Conservation (phyloP, 2,113 vertebrate genomes). For the Antigone vipio region DNA sequence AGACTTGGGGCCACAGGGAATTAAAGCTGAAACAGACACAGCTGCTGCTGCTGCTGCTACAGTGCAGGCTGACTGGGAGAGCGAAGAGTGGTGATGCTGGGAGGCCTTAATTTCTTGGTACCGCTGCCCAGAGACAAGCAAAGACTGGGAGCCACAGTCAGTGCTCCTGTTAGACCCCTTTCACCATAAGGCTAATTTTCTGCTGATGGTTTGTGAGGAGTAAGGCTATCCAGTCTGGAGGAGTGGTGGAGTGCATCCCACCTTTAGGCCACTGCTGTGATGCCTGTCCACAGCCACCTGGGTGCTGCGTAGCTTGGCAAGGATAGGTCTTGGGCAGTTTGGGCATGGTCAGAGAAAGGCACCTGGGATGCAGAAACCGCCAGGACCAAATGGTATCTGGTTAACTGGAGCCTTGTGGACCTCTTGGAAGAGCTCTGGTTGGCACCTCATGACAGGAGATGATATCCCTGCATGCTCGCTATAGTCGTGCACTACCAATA, state of each 20-base stretch:
- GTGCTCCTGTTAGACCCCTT: neutral
- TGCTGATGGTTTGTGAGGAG: neutral
- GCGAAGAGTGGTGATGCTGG: neutral
- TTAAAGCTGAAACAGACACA: neutral
- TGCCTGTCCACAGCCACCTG: neutral
- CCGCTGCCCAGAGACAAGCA: neutral
- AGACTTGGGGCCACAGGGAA: neutral
- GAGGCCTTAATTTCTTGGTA: neutral
- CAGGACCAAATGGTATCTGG: neutral
- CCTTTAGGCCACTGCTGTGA: neutral
- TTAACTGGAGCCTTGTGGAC: neutral
- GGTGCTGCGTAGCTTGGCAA: neutral
- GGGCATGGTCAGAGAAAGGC: neutral
- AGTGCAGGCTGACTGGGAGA: neutral
- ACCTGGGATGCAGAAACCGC: neutral
- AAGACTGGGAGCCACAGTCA: neutral
- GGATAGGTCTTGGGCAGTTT: neutral
- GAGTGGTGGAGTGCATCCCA: neutral
- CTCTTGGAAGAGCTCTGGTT: neutral
- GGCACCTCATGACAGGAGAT: accelerated
- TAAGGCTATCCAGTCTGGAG: neutral
- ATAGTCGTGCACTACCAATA: accelerated
- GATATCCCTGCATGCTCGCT: neutral
- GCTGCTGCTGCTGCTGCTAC: neutral
- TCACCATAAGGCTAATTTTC: neutral